Evolutionary conservation across 2,888 invertebrate species (phyloP).

Genomic region (Liopterus haemorrhoidalis): DNA sequence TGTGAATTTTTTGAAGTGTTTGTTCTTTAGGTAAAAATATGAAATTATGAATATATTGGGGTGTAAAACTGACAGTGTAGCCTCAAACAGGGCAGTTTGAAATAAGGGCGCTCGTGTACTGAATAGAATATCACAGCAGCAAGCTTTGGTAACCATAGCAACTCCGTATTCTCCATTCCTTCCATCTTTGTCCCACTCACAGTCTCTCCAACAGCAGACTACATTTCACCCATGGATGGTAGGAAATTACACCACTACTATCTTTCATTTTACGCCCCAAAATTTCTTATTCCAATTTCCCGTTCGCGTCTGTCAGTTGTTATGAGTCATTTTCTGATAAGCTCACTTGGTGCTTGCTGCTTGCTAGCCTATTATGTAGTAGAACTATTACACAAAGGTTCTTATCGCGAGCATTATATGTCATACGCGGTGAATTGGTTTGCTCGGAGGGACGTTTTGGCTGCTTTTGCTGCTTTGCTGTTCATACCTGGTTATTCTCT

Average conservation of each 20-base stretch:
- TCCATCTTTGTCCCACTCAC: conserved; percentile 2
- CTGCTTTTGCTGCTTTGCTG: too few relatives aligned
- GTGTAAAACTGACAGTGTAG: conserved; percentile 31
- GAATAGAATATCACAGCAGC: conserved; percentile 40
- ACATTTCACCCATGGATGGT: conserved; percentile 48
- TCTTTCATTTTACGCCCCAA: conserved; percentile 72
- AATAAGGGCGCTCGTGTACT: conserved; percentile 37
- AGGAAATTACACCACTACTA: conserved; percentile 70
- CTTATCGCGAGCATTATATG: conserved; percentile 47
- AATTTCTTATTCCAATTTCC: conserved; percentile 74
- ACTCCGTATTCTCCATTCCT: not conserved
- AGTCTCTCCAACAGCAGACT: conserved; percentile 36
- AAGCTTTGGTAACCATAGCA: conserved; percentile 26
- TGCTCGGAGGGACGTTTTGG: conserved; percentile 27
- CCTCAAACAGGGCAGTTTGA: conserved; percentile 28
- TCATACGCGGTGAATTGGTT: conserved; percentile 46
- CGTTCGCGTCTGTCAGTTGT: conserved; percentile 53
- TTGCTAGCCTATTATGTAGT: conserved; percentile 48
- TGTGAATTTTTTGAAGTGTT: conserved; percentile 21
- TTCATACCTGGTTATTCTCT: too few relatives aligned
- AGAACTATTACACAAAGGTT: conserved; percentile 48
- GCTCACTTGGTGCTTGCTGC: too few relatives aligned
- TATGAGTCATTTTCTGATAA: conserved; percentile 70
- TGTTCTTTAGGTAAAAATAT: too few relatives aligned
- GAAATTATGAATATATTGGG: too few relatives aligned